These are phyloP conservation scores for Xylota sylvarum DNA, from an alignment of 2,888 invertebrate species.

Conservation along the genomic window DNA sequence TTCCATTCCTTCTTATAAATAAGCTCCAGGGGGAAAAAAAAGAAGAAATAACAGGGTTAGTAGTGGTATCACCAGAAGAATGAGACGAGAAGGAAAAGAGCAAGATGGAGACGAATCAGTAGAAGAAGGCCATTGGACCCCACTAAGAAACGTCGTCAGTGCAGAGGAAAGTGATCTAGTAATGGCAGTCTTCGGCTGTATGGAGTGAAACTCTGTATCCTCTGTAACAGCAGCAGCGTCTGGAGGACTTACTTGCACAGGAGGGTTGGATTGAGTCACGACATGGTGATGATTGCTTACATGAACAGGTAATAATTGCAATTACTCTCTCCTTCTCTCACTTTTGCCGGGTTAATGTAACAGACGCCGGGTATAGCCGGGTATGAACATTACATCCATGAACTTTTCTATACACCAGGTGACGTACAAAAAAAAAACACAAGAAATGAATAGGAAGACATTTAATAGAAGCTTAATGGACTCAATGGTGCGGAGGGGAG, in stretches of 20 bases:
- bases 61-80: constrained; percentile 31
- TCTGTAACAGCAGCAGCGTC: not conserved
- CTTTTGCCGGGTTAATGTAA: not conserved
- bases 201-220: not conserved
- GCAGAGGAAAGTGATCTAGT: constrained; percentile 34
- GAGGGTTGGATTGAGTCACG: constrained; percentile 45
- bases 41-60: constrained; percentile 29
- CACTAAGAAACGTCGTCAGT: constrained; percentile 3
- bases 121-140: constrained; percentile 12
- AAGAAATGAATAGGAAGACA: constrained; percentile 15
- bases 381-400: not conserved
- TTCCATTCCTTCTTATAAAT: constrained; percentile 18
- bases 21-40: constrained; percentile 45
- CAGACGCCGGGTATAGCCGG: constrained; percentile 8
- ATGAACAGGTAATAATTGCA: constrained; percentile 56
- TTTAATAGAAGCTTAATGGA: constrained; percentile 7
- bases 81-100: constrained; percentile 1
- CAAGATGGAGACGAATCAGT: not conserved
- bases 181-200: constrained; percentile 9
- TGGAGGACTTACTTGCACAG: not conserved
- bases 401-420: constrained; percentile 26
- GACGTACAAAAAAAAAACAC: not conserved
- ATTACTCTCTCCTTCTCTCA: constrained; percentile 33
- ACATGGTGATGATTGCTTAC: constrained; percentile 58
- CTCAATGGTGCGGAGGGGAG: not conserved